Evolutionary conservation across 2,888 invertebrate genomes (phyloP), one percentile per base, ranked within the genome.

Genomic region (Tetragnatha montana): DNA sequence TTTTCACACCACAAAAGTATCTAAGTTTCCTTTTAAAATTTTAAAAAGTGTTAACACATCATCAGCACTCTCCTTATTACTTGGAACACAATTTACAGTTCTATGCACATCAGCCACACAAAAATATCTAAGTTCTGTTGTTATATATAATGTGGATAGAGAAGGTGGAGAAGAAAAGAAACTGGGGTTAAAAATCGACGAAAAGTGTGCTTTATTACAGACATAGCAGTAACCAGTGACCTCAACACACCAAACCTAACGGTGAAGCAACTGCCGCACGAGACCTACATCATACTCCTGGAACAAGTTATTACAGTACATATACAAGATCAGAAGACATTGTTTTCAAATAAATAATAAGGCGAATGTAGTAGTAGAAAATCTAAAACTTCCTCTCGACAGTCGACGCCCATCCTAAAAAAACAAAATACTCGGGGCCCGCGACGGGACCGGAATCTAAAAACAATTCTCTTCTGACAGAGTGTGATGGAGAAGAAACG

Each of bases 221-320:
- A 90, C 90, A 87, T 84, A 90, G 90, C 87, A 84, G 84, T 90
- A 90, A 90, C 87, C 87, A 87, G 90, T 90, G 90, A 90, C 90
- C 90, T 75, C 87, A 86, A 90, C 90, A 90, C 90, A 90, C 90
- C 87, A 80, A 90, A 85, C 90, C 90, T 87, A 90, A 90, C 87
- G 87, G 87, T 84, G 81, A 87, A 87, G 87, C 87, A 76, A 73
- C 81, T 81, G 85, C 86, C 87, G 86, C 87, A 87, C 89, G 74
- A 89, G 86, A 87, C 87, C 89, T 90, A 90, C 79, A 86, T 87
- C 87, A 90, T 87, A 86, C 89, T 90, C 82, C 74, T 83, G 86
- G 82, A 82, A 83, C 87, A 82, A 89, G 75, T 90, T 86, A 81
- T 76, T 89, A 89, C 86, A 86, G 60, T 90, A 90, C 87, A 87